Evolutionary conservation across 2,888 invertebrate species (phyloP).

Genomic region (Hirtodrosophila confusa): DNA sequence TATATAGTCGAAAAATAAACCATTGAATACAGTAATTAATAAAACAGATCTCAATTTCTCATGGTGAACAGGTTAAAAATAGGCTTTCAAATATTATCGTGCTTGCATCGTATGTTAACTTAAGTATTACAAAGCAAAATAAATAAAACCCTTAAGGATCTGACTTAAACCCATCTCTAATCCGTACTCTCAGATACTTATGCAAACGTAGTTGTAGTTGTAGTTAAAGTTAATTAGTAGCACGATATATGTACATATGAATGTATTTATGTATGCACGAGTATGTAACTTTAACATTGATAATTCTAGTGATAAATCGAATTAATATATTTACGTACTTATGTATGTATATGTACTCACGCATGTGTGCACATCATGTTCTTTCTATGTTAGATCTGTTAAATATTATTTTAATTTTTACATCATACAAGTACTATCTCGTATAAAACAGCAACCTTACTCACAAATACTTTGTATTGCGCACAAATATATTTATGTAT

Average conservation of each 20-base stretch:
- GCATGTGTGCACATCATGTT: not conserved
- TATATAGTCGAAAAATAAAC: too few species aligned
- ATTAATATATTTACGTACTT: not conserved
- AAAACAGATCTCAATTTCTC: too few species aligned
- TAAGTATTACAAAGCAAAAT: too few species aligned
- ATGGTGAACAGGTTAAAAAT: too few species aligned
- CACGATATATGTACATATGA: not conserved
- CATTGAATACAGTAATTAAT: too few species aligned
- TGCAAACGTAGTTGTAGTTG: too few species aligned
- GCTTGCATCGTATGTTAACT: too few species aligned
- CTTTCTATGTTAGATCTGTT: not conserved
- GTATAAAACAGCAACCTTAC: not conserved
- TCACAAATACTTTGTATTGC: not conserved
- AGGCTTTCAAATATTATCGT: too few species aligned
- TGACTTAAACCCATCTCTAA: not conserved
- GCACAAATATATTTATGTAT: too few species aligned
- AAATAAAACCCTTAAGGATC: too few species aligned
- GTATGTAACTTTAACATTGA: not conserved
- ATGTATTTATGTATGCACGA: not conserved
- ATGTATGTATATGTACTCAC: conserved; percentile 1
- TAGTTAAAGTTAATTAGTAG: not conserved
- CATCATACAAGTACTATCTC: not conserved
- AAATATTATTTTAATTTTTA: conserved; percentile 1
- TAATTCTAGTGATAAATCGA: conserved; percentile 10
- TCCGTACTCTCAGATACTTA: not conserved